A percentile compares a stretch with the other conserved stretches of the same genome.
Evolutionary conservation across 2,113 vertebrate species (phyloP).

Genomic region (Rousettus leschenaultii): DNA sequence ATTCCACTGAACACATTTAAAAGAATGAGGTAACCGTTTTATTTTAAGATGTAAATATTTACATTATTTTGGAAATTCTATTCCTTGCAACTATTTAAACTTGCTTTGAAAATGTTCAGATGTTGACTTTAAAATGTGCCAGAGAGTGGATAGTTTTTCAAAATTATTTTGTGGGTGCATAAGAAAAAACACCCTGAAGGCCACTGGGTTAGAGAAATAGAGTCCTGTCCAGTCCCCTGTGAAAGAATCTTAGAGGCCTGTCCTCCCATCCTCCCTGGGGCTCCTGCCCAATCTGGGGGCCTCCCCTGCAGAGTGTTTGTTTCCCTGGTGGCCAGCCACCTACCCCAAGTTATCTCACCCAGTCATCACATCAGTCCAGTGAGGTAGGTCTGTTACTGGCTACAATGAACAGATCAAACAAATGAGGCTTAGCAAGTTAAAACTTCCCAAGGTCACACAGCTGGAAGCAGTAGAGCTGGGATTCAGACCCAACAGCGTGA

Average conservation of each 20-base stretch:
- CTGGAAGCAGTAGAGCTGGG: not conserved
- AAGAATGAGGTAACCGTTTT: slow-evolving; percentile 40
- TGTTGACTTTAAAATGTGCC: slow-evolving; percentile 44
- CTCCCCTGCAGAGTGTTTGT: not conserved
- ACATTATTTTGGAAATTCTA: slow-evolving; percentile 50
- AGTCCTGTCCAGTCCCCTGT: not conserved
- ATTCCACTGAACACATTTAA: not conserved
- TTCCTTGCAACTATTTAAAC: slow-evolving; percentile 37
- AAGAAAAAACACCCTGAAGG: not conserved
- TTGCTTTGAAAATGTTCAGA: slow-evolving; percentile 37
- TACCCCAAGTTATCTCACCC: not conserved
- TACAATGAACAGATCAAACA: not conserved
- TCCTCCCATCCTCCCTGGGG: not conserved
- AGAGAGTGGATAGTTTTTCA: not conserved
- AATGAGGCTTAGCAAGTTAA: not conserved
- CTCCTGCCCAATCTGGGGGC: not conserved
- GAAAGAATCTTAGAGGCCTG: not conserved
- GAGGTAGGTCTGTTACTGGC: not conserved
- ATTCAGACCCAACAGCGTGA: not conserved
- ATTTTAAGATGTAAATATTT: slow-evolving; percentile 64
- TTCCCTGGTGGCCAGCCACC: not conserved
- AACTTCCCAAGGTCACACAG: no score
- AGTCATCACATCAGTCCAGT: not conserved
- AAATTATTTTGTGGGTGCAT: not conserved
- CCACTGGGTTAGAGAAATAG: not conserved